Percentiles rank a stretch among this genome's conserved stretches.
phyloP scores from a whole-genome alignment of 2,888 invertebrate species.

The Doris montereyensis region DNA sequence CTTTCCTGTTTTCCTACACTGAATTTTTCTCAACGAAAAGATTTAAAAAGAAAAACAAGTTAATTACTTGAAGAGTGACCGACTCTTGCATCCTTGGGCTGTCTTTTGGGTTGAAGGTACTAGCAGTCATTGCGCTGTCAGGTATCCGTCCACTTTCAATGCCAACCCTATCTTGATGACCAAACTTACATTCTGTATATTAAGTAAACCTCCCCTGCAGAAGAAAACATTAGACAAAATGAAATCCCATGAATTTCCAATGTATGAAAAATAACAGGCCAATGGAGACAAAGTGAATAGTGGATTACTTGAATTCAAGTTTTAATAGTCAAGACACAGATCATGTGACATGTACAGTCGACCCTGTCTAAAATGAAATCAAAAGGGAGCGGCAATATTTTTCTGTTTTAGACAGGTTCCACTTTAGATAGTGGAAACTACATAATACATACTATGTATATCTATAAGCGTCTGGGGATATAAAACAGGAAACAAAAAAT shows the following conservation, averaged over 20 bases:
- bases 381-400: background rate
- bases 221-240: background rate
- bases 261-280: background rate
- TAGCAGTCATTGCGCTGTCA: constrained; percentile 55
- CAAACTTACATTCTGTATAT: constrained; percentile 56
- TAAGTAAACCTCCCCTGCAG: constrained; percentile 32
- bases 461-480: too few species aligned
- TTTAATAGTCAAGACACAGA: background rate
- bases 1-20: too few species aligned
- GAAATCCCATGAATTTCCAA: background rate
- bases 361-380: too few species aligned
- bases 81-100: constrained; percentile 55
- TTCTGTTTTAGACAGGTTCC: too few species aligned
- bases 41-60: background rate
- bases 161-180: constrained; percentile 55
- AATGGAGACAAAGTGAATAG: background rate
- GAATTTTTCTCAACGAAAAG: too few species aligned
- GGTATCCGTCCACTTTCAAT: constrained; percentile 55
- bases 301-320: background rate
- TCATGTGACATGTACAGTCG: background rate
- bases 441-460: too few species aligned
- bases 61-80: constrained; percentile 56
- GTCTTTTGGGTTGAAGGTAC: constrained; percentile 50
- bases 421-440: too few species aligned
- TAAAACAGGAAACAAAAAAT: too few species aligned